These are phyloP conservation scores for Cantharis flavilabris DNA, from an alignment of 2,888 invertebrate genomes.

Conservation along the genomic window DNA sequence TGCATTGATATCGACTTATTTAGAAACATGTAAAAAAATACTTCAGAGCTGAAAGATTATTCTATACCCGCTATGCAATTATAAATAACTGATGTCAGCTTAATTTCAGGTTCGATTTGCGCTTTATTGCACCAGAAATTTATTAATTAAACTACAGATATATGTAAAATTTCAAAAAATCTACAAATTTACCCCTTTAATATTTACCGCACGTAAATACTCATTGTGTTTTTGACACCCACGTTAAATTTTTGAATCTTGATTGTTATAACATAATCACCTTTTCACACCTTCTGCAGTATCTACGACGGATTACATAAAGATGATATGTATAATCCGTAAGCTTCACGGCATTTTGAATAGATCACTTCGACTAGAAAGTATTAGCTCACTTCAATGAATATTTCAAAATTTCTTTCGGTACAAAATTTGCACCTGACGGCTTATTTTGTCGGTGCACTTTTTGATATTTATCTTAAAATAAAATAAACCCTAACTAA, in stretches of 20 bases:
- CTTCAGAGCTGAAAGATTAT: too few species aligned
- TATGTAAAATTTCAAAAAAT: background rate
- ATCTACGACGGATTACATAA: conserved; percentile 6
- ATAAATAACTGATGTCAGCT: too few species aligned
- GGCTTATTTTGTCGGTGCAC: conserved; percentile 14
- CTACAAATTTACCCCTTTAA: background rate
- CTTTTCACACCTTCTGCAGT: conserved; percentile 15
- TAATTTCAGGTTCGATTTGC: too few species aligned
- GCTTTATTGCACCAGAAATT: too few species aligned
- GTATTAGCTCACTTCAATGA: conserved; percentile 10
- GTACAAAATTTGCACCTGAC: conserved; percentile 23
- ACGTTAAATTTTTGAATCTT: background rate
- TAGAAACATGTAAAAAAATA: too few species aligned
- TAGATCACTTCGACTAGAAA: conserved; percentile 13
- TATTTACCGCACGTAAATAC: background rate
- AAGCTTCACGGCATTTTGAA: conserved; percentile 14
- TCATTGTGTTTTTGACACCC: background rate
- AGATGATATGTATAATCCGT: conserved; percentile 25
- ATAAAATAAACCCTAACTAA: background rate
- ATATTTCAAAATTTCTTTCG: conserved; percentile 11
- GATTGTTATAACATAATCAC: background rate
- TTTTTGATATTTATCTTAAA: conserved; percentile 11
- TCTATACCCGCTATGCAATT: too few species aligned
- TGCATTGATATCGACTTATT: too few species aligned
- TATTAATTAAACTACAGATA: too few species aligned